A percentile compares a stretch with the other conserved stretches of the same genome.
Conservation (phyloP, 2,888 invertebrate species). For the Rhagonycha lutea region DNA sequence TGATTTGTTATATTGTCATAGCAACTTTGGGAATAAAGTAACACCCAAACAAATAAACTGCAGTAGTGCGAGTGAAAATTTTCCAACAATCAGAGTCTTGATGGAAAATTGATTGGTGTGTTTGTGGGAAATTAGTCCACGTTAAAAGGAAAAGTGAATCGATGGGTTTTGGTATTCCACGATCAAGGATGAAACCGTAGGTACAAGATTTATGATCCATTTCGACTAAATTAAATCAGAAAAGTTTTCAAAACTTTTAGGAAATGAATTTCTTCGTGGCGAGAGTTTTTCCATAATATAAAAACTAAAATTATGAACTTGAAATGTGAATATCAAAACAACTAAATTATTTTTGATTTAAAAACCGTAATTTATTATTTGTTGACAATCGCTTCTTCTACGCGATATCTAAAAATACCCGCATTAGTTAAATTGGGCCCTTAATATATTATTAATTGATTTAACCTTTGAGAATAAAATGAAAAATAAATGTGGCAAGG, state of each 20-base stretch:
- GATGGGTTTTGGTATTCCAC: neutral
- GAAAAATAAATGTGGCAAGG: neutral
- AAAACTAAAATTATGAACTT: neutral
- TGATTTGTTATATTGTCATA: constrained; percentile 20
- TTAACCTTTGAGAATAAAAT: neutral
- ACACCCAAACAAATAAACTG: neutral
- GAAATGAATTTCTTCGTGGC: neutral
- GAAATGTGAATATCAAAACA: neutral
- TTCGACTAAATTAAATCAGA: neutral
- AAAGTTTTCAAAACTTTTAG: neutral
- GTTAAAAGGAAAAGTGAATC: neutral
- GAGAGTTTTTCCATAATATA: neutral
- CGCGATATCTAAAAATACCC: neutral
- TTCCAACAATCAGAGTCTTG: neutral
- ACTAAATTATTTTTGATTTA: neutral
- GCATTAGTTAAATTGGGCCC: constrained; percentile 1
- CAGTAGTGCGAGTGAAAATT: neutral
- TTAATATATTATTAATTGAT: neutral
- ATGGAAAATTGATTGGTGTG: neutral
- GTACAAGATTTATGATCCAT: neutral
- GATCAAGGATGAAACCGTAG: neutral
- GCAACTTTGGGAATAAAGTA: constrained; percentile 9
- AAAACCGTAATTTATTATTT: neutral
- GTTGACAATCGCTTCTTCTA: neutral
- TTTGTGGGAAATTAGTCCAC: neutral